Evolutionary conservation across 2,888 invertebrate genomes (phyloP), one percentile per base, ranked within the genome.

Genomic region (Phlogophora meticulosa): DNA sequence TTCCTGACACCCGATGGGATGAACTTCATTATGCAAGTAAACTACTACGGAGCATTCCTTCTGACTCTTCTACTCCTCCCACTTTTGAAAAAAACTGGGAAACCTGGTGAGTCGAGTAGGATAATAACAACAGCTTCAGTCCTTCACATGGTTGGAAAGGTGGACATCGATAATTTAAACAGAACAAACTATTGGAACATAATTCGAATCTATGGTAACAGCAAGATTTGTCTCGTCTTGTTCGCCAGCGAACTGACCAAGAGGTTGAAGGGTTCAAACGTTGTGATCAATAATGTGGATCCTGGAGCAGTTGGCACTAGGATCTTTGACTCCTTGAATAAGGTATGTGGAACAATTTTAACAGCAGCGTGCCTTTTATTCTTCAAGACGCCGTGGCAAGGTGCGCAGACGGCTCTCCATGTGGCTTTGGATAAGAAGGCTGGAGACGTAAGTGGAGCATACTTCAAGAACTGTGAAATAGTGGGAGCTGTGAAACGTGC

Each of bases 11-110:
- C 96, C 77, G 98, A 99, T 85, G 98, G 97, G 0, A 91, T 99
- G 65, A 98, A 98, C 88, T 92, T 97, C 72, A 98, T 98, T 9
- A 98, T 98, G 97, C 98, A 98, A 36, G 98, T 98, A 2, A 99
- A 99, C 91, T 98, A 98, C 85, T 98, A 97, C 90, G 99, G 99
- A 0, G 98, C 98, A 32, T 99, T 99, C 88, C 94, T 99, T 28
- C 94, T 90, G 4, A 90, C 88, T 0, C 63, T 84, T 2, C 76
- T 90, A 4, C 72, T 90, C 4, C 52, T 89, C 4, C 89, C 90
- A 4, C 77, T 90, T 36, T 38, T 90, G 24, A 85, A 85, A 36
- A 86, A 83, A 42, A 80, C 86, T 1, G 92, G 90, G 0, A 82
- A 68, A 0, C 57, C 76, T 7, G 96, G 96, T 1, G 69, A 75